Evolutionary conservation across 1,140 invertebrate genomes (phyloP).

Genomic region (Nasonia longicornis): DNA sequence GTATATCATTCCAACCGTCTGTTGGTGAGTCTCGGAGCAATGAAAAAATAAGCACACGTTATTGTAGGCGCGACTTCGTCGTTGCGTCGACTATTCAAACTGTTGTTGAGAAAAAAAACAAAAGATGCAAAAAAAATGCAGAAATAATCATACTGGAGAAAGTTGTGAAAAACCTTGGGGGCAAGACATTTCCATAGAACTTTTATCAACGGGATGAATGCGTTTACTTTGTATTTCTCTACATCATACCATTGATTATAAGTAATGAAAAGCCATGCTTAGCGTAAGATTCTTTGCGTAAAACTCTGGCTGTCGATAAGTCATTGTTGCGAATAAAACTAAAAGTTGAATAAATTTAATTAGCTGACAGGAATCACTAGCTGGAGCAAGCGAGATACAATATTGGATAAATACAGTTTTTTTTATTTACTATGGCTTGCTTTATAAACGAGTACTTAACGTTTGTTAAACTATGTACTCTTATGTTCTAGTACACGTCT

Average conservation of each 20-base stretch:
- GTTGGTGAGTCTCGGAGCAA: conserved; percentile 33
- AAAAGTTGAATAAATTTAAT: conserved; percentile 54
- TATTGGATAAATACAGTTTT: conserved; percentile 37
- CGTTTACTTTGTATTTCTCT: conserved; percentile 45
- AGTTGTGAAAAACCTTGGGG: conserved; percentile 34
- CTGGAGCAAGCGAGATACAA: conserved; percentile 52
- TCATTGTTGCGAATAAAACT: conserved; percentile 59
- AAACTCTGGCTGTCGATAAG: conserved; percentile 52
- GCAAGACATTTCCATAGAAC: conserved; percentile 52
- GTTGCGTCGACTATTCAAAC: conserved; percentile 43
- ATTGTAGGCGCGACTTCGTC: conserved; percentile 21
- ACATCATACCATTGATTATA: conserved; percentile 47
- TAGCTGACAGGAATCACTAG: conserved; percentile 53
- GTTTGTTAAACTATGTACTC: conserved; percentile 23
- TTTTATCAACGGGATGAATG: conserved; percentile 48
- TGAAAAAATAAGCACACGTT: conserved; percentile 34
- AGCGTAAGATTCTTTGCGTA: conserved; percentile 42
- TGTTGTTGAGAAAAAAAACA: conserved; percentile 43
- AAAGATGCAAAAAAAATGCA: conserved; percentile 16
- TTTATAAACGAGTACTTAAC: conserved; percentile 34
- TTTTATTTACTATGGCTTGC: conserved; percentile 24
- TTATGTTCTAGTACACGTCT: conserved; percentile 24
- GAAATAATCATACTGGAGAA: neutral
- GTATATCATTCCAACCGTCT: conserved; percentile 20
- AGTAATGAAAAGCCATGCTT: conserved; percentile 32